phyloP scores from a whole-genome alignment of 2,113 vertebrate species.

The Platichthys stellatus region DNA sequence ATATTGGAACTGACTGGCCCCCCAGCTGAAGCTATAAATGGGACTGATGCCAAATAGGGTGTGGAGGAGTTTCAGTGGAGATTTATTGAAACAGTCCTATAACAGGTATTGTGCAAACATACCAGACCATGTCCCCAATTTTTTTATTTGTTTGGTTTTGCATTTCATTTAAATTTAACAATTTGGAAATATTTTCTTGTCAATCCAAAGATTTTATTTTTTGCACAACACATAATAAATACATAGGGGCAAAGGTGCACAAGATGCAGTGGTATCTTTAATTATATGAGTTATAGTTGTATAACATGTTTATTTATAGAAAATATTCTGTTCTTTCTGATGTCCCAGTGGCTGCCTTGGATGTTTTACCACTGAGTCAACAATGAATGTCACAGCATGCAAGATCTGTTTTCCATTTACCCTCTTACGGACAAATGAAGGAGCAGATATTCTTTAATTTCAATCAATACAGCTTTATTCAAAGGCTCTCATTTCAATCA shows the following conservation, averaged over 20 bases:
- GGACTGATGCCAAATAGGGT: constrained; percentile 49
- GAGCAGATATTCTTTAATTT: not conserved
- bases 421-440: not conserved
- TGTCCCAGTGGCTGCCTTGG: no score
- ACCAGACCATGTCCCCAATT: no score
- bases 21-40: constrained; percentile 46
- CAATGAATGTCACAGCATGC: no score
- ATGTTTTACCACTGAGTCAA: no score
- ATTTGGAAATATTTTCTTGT: not conserved
- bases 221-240: no score
- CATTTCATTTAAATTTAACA: not conserved
- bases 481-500: not conserved
- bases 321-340: no score
- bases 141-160: not conserved
- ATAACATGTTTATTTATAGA: no score
- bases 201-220: no score
- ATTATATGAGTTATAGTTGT: no score
- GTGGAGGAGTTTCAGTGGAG: not conserved
- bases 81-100: not conserved
- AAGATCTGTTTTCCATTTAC: no score
- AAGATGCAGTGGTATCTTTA: no score
- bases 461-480: not conserved
- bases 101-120: not conserved
- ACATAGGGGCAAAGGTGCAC: no score
- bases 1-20: constrained; percentile 32